These are phyloP conservation scores for Anas capensis DNA, from an alignment of 2,797 vertebrate species.

Conservation along the genomic window DNA sequence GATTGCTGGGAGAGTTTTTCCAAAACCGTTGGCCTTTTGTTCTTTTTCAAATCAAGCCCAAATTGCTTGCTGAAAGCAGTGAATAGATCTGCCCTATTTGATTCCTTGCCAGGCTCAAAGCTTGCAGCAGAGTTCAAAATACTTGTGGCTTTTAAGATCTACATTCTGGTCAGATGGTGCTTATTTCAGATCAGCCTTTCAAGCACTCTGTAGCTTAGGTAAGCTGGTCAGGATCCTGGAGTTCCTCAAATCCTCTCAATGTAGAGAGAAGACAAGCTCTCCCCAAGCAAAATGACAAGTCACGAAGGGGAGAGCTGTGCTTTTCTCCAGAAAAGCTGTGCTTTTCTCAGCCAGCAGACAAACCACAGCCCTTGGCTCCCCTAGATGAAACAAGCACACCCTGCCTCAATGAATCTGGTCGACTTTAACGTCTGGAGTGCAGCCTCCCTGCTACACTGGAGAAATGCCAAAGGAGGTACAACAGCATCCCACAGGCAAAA, in stretches of 20 bases:
- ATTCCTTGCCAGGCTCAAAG: slow-evolving; percentile 29
- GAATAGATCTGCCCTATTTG: slow-evolving; percentile 17
- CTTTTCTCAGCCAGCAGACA: background rate
- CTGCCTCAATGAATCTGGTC: background rate
- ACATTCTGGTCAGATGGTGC: background rate
- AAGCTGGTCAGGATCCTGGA: background rate
- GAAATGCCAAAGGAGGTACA: background rate
- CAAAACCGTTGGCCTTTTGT: slow-evolving; percentile 23
- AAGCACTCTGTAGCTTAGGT: background rate
- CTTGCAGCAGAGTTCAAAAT: slow-evolving; percentile 22
- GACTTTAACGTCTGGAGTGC: background rate
- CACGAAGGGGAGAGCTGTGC: background rate
- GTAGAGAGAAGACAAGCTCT: background rate
- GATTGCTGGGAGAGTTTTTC: slow-evolving; percentile 22
- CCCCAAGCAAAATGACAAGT: background rate
- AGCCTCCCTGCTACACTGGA: accelerated
- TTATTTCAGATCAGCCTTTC: background rate
- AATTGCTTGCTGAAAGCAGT: slow-evolving; percentile 21
- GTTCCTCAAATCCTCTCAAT: background rate
- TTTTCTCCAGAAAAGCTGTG: background rate
- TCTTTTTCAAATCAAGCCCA: slow-evolving; percentile 9
- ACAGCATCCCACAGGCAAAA: background rate
- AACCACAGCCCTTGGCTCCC: background rate
- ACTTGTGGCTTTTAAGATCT: slow-evolving; percentile 18
- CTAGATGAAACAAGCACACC: background rate